These are phyloP conservation scores for Sebastes trivittatus DNA, from an alignment of 2,797 vertebrate genomes.

Conservation along the genomic window DNA sequence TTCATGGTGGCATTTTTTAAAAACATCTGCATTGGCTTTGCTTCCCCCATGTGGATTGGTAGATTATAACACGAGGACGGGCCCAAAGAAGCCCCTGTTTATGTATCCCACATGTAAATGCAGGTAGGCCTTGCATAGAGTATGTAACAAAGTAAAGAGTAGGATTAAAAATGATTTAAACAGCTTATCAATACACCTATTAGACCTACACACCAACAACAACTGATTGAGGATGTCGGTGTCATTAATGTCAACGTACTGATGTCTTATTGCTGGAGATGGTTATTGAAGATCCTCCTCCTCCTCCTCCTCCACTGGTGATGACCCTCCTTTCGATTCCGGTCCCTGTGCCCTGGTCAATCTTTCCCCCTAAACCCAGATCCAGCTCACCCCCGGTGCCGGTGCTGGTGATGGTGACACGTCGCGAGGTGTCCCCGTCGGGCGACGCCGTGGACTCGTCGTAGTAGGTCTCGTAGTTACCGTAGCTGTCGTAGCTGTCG, in stretches of 20 bases:
- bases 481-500: conserved; percentile 66
- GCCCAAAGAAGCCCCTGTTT: background rate
- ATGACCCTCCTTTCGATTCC: conserved; percentile 56
- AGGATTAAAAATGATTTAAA: background rate
- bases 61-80: background rate
- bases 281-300: conserved; percentile 38
- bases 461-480: conserved; percentile 66
- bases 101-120: background rate
- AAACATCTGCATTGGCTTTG: background rate
- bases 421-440: conserved; percentile 37
- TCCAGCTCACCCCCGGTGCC: conserved; percentile 59
- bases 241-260: conserved; percentile 53
- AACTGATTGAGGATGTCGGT: background rate
- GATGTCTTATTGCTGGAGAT: conserved; percentile 56
- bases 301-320: conserved; percentile 26
- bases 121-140: background rate
- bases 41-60: conserved; percentile 2
- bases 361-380: conserved; percentile 31
- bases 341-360: conserved; percentile 44
- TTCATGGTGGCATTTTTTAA: background rate
- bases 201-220: background rate
- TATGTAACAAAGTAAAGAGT: background rate
- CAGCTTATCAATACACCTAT: background rate
- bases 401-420: conserved; percentile 59
- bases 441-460: conserved; percentile 70